phyloP scores from a whole-genome alignment of 2,797 vertebrate genomes.

The Periophthalmus magnuspinnatus region DNA sequence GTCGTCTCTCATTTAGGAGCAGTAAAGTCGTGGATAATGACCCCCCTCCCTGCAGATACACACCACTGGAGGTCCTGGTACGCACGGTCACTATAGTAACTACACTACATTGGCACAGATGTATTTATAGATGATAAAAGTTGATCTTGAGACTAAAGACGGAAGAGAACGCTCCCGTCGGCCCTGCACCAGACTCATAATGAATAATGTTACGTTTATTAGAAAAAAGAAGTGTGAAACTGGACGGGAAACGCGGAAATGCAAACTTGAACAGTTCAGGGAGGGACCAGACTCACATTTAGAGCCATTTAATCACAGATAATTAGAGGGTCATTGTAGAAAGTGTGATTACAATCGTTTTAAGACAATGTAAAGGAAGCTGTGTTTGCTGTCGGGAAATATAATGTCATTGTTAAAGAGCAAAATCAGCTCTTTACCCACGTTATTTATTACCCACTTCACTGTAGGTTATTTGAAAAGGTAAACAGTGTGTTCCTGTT shows the following conservation, averaged over 20 bases:
- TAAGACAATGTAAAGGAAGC: conserved; percentile 1
- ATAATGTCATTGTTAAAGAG: background rate
- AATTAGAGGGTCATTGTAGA: background rate
- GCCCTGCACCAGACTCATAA: too few relatives aligned
- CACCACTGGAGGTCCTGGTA: background rate
- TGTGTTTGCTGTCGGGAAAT: background rate
- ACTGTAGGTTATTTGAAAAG: background rate
- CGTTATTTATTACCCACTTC: background rate
- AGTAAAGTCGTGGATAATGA: background rate
- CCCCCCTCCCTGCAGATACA: background rate
- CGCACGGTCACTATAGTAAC: background rate
- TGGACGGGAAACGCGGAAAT: background rate
- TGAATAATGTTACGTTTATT: too few relatives aligned
- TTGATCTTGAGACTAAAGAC: background rate
- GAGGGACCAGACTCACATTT: background rate
- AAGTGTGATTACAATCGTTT: background rate
- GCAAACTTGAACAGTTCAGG: background rate
- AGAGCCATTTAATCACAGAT: background rate
- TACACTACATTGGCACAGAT: background rate
- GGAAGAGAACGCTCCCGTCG: too few relatives aligned
- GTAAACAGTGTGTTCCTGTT: background rate
- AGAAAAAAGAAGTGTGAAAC: too few relatives aligned
- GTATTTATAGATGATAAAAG: background rate
- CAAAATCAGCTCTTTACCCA: background rate
- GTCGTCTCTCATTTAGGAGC: background rate